Evolutionary conservation across 1,140 invertebrate genomes (phyloP).

Genomic region (Brachionus calyciflorus): DNA sequence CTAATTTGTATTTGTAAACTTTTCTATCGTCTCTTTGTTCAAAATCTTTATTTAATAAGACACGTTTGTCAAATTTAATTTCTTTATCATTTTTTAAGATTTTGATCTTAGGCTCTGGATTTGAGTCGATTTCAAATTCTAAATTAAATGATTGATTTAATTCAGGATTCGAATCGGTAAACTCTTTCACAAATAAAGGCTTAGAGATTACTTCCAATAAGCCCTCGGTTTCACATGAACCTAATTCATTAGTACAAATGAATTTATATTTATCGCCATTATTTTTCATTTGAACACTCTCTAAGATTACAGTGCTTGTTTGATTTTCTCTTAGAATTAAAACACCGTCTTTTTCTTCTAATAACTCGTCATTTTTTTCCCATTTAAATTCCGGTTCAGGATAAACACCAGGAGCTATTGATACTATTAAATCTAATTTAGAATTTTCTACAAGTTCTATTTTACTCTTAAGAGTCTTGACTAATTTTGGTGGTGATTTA

Average conservation of each 20-base stretch:
- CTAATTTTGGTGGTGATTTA: conserved; percentile 32
- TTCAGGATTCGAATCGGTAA: not conserved
- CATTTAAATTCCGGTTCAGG: conserved; percentile 37
- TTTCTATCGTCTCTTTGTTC: not conserved
- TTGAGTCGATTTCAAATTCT: conserved; percentile 10
- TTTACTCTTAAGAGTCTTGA: conserved; percentile 26
- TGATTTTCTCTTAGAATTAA: not conserved
- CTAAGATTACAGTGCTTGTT: not conserved
- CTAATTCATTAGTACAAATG: conserved; percentile 28
- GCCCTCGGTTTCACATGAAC: conserved; percentile 13
- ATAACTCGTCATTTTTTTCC: conserved; percentile 25
- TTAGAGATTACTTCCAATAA: conserved; percentile 11
- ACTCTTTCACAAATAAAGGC: not conserved
- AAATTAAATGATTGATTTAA: conserved; percentile 23
- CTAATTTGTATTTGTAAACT: conserved; percentile 1
- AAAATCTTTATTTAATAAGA: not conserved
- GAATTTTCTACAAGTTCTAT: conserved; percentile 3
- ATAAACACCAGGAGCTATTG: conserved; percentile 43
- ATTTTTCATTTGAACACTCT: not conserved
- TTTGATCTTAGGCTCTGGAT: conserved; percentile 40
- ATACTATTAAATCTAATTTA: not conserved
- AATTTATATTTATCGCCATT: conserved; percentile 23
- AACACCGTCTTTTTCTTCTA: not conserved
- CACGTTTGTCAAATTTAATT: not conserved
- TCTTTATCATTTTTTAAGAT: conserved; percentile 36